Conservation (phyloP, 1,140 invertebrate species). For the Trachymyrmex septentrionalis region DNA sequence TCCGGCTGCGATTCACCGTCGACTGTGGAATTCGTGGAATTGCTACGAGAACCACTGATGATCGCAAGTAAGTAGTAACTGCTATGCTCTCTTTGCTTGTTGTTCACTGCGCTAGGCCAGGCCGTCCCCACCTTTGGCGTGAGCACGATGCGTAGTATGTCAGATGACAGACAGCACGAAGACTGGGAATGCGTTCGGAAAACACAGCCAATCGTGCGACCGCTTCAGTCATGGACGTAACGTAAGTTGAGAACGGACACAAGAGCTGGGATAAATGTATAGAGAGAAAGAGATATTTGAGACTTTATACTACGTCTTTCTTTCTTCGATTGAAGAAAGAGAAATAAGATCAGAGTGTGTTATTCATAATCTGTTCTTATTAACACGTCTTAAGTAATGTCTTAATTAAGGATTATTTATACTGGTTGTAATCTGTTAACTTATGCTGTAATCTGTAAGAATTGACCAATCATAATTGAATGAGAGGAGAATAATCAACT, state of each 20-base stretch:
- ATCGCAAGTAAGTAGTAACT: neutral
- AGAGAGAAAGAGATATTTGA: neutral
- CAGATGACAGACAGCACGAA: constrained; percentile 17
- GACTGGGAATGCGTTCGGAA: neutral
- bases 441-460: too few species aligned
- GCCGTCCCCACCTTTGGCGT: constrained; percentile 12
- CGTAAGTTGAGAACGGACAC: too few species aligned
- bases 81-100: neutral
- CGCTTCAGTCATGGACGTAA: neutral
- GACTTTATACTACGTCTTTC: neutral
- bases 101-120: neutral
- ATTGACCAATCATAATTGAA: too few species aligned
- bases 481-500: too few species aligned
- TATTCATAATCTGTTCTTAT: too few species aligned
- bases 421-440: too few species aligned
- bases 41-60: neutral
- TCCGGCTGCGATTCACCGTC: neutral
- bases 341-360: neutral
- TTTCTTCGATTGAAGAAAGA: neutral
- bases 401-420: too few species aligned
- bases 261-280: neutral
- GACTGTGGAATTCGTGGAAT: too few species aligned
- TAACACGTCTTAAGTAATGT: too few species aligned
- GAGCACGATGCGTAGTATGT: constrained; percentile 40
- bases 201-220: neutral